Base-by-base conservation (phyloP, 2,888 invertebrate species). In the Stictocephala bisonia region DNA sequence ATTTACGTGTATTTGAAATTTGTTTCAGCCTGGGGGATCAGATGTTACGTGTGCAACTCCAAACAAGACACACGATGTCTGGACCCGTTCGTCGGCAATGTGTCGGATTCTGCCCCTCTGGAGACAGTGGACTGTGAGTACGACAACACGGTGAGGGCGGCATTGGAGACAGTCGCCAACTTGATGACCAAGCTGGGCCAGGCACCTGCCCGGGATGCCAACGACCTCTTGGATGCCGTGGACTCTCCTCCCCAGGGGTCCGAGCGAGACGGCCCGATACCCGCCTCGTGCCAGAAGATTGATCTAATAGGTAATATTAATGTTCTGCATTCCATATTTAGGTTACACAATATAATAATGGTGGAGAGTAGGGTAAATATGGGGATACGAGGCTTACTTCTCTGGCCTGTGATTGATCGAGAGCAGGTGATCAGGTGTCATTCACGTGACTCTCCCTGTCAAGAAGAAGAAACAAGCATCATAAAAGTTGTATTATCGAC, bases 11-110 rank as follows among this genome's bases (percentile, higher is more conserved):
- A n/a, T n/a, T n/a, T n/a, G n/a, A n/a, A n/a, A n/a, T n/a, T n/a
- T n/a, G n/a, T n/a, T n/a, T n/a, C 78, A 85, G 87, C 84, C 76
- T 80, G 80, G 44, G 83, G 84, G 71, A 85, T 87, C 67, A 84
- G 86, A 78, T 88, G 88, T 79, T 88, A 85, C 83, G 85, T 86
- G 68, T 88, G 88, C 81, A 86, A 87, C 75, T 87, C 87, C 13
- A 84, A 84, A 73, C 83, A 84, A 71, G 87, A 88, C 82, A 84
- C 86, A 4, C 84, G 85, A 75, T 88, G 88, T 81, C 83, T 83
- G 15, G 86, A 88, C 81, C 83, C 87, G 78, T 84, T 86, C 82
- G 81, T 84, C 56, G 79, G 81, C 0, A 83, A 83, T 67, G 82
- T 83, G 51, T 81, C 82, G 31, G 80, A 13, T 80, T 51, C 82